These are phyloP conservation scores for Aphis craccivora DNA, from an alignment of 1,140 invertebrate genomes.

Conservation along the genomic window DNA sequence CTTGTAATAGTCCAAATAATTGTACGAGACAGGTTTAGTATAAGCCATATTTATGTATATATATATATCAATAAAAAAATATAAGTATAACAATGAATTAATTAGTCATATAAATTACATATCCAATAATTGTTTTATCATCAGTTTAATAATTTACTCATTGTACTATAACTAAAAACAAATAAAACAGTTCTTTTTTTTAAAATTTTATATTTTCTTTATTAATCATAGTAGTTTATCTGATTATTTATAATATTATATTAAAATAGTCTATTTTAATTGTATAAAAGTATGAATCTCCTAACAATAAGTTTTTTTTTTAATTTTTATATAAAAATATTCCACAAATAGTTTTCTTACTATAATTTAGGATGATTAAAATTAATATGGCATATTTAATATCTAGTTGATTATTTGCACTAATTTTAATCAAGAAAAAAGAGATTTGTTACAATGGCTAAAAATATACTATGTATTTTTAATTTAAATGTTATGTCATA, in stretches of 20 bases:
- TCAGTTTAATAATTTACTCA: not conserved
- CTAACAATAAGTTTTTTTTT: not conserved
- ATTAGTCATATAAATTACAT: not conserved
- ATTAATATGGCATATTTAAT: not conserved
- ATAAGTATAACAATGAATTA: not conserved
- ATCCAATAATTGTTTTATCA: not conserved
- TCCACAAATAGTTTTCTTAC: not conserved
- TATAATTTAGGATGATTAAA: not conserved
- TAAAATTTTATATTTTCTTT: not conserved
- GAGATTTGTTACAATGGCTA: not conserved
- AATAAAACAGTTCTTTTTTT: not conserved
- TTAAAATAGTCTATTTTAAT: not conserved
- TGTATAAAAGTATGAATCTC: not conserved
- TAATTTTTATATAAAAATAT: not conserved
- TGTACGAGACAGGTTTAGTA: not conserved
- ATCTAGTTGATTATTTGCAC: not conserved
- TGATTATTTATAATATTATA: not conserved
- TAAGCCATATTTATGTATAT: not conserved
- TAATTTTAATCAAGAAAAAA: not conserved
- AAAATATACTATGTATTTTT: not conserved
- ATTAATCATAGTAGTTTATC: not conserved
- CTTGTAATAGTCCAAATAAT: not conserved
- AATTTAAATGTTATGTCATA: not conserved
- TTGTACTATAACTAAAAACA: not conserved
- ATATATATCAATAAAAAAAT: not conserved